Base-by-base conservation (phyloP, 1,140 invertebrate species). In the Drosophila watanabei region DNA sequence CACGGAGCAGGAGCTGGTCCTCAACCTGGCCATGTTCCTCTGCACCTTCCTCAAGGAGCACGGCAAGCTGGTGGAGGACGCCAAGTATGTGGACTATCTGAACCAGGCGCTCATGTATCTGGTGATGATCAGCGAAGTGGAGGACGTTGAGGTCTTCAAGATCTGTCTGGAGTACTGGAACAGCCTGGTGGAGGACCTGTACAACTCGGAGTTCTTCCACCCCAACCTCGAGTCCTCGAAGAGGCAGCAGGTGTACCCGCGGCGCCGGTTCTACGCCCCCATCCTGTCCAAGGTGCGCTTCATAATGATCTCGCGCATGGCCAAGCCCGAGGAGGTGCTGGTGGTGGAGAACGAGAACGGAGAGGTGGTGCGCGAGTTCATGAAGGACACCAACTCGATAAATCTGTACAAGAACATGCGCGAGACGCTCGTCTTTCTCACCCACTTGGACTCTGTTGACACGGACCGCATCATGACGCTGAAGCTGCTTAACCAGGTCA, bases 321-420 rank as follows among this genome's bases (percentile, higher is more conserved):
- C 99, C 1, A 99, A 99, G 94, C 99, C 99, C 1, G 99, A 99
- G 94, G 99, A 99, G 95, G 99, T 99, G 8, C 95, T 99, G n/a
- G 98, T 99, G 60, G 99, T 99, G n/a, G 99, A 99, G 94, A 99
- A 99, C 95, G 99, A 99, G 93, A 99, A 99, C 94, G 99, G 99
- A 32, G 99, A 99, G 94, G 99, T 99, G 59, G 99, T 99, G 3
- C 94, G 99, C 54, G 99, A 99, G 94, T 99, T 99, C 92, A 99
- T 99, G 98, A 99, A 99, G 94, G 99, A 99, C 93, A 99, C 99
- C 46, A 99, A 99, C 94, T 98, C 99, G 11, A 99, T 99, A 79
- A 99, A 99, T 94, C 95, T 99, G 84, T 99, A 99, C 94, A 99
- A 99, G 94, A 99, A 99, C 92, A 99, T 99, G 99, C 95, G 99